Evolutionary conservation across 2,888 invertebrate genomes (phyloP).

Genomic region (Erebia ligea): DNA sequence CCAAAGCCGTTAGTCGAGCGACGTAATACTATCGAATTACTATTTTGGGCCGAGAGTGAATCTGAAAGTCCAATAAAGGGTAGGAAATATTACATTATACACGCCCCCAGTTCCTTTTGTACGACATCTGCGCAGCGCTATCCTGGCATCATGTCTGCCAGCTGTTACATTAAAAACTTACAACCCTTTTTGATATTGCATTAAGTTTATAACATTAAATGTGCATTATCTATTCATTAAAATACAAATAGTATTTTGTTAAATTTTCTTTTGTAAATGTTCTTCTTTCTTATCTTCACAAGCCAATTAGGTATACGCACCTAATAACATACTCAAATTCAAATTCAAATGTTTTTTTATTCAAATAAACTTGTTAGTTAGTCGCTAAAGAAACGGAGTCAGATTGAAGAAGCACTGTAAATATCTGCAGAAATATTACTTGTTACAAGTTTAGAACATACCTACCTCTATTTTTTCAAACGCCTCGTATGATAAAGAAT

Average conservation of each 20-base stretch:
- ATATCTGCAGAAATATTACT: background rate
- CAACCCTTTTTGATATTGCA: slow-evolving; percentile 60
- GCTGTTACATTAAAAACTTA: slow-evolving; percentile 57
- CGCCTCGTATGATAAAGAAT: too few species aligned
- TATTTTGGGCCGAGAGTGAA: slow-evolving; percentile 33
- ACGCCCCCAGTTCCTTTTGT: slow-evolving; percentile 52
- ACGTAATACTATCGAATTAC: slow-evolving; percentile 34
- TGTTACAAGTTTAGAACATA: too few species aligned
- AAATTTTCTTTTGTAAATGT: too few species aligned
- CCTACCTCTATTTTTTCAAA: too few species aligned
- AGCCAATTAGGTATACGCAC: too few species aligned
- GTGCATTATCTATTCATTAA: slow-evolving; percentile 21
- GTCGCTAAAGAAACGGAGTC: background rate
- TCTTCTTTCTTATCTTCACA: too few species aligned
- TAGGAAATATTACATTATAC: slow-evolving; percentile 42
- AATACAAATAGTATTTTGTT: background rate
- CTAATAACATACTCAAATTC: too few species aligned
- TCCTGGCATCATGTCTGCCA: slow-evolving; percentile 47
- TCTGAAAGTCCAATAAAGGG: slow-evolving; percentile 38
- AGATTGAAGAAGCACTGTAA: background rate
- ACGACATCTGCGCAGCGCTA: slow-evolving; percentile 62
- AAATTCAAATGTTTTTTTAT: too few species aligned
- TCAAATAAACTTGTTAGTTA: too few species aligned
- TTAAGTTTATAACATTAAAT: slow-evolving; percentile 24
- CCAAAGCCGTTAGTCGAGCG: slow-evolving; percentile 24